Conservation (phyloP, 2,888 invertebrate genomes). For the Drosophila tripunctata region DNA sequence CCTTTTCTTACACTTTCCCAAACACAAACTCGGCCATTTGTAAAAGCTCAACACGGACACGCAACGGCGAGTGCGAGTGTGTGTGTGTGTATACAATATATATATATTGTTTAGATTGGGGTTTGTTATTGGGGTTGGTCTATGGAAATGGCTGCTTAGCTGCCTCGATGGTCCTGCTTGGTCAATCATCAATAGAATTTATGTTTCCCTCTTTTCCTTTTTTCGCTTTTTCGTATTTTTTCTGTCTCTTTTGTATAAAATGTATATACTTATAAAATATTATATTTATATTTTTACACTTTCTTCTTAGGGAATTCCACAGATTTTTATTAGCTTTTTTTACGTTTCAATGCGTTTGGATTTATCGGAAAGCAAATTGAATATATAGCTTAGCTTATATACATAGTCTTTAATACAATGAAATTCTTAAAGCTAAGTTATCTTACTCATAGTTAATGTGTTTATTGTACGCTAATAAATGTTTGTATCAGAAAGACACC, state of each 20-base stretch:
- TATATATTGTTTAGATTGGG: neutral
- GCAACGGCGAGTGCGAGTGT: neutral
- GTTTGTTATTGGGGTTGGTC: neutral
- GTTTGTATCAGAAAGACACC: no score
- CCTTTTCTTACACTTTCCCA: slow-evolving; percentile 35
- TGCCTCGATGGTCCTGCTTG: slow-evolving; percentile 37
- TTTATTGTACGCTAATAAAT: no score
- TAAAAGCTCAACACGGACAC: slow-evolving; percentile 50
- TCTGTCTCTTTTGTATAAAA: slow-evolving; percentile 3
- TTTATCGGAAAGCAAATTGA: neutral
- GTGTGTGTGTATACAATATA: neutral
- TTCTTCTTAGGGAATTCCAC: slow-evolving; percentile 31
- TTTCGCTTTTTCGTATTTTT: neutral
- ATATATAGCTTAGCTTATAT: no score
- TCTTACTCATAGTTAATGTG: no score
- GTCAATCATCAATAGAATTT: slow-evolving; percentile 47
- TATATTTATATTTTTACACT: slow-evolving; percentile 47
- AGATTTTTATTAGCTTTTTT: slow-evolving; percentile 14
- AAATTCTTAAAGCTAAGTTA: no score
- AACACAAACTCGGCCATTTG: slow-evolving; percentile 56
- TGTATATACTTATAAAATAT: neutral
- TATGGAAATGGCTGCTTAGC: slow-evolving; percentile 30
- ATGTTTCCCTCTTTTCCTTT: slow-evolving; percentile 24
- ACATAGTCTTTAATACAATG: neutral
- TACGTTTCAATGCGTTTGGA: slow-evolving; percentile 28